A percentile compares a stretch with the other conserved stretches of the same genome.
Evolutionary conservation across 2,113 vertebrate species (phyloP).

Genomic region (Semicossyphus pulcher): DNA sequence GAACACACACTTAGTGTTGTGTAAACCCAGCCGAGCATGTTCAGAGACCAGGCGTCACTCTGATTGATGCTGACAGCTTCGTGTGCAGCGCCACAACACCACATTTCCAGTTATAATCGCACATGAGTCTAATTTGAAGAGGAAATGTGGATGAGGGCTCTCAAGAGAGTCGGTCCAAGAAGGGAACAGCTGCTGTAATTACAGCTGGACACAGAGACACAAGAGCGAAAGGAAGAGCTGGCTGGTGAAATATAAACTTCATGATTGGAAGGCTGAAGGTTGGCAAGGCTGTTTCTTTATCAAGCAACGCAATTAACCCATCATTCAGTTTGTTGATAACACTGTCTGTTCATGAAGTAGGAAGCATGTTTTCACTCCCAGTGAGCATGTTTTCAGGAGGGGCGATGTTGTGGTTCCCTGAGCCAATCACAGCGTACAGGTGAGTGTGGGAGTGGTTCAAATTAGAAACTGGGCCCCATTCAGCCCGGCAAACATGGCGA

Average conservation of each 20-base stretch:
- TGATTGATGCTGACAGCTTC: constrained; percentile 53
- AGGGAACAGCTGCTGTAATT: constrained; percentile 36
- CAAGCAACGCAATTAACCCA: neutral
- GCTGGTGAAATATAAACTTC: neutral
- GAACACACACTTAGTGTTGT: constrained; percentile 11
- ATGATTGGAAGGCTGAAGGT: neutral
- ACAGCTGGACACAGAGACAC: constrained; percentile 14
- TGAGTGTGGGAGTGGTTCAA: too few relatives aligned
- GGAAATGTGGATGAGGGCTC: constrained; percentile 54
- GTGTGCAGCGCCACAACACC: constrained; percentile 6
- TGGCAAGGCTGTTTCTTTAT: neutral
- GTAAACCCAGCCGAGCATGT: neutral
- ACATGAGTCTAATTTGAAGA: constrained; percentile 47
- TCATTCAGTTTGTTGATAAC: neutral
- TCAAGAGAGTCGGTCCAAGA: constrained; percentile 29
- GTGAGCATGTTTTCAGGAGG: too few relatives aligned
- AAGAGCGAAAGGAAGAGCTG: neutral
- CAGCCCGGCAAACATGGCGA: too few relatives aligned
- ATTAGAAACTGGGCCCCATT: too few relatives aligned
- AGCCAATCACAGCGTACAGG: too few relatives aligned
- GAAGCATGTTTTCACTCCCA: neutral
- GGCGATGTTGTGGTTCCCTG: too few relatives aligned
- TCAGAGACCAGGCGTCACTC: constrained; percentile 28
- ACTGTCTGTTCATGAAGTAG: neutral
- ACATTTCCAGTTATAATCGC: constrained; percentile 48